Percentiles rank a stretch among this genome's conserved stretches.
phyloP scores from a whole-genome alignment of 2,797 vertebrate genomes.

The Peromyscus attwateri region DNA sequence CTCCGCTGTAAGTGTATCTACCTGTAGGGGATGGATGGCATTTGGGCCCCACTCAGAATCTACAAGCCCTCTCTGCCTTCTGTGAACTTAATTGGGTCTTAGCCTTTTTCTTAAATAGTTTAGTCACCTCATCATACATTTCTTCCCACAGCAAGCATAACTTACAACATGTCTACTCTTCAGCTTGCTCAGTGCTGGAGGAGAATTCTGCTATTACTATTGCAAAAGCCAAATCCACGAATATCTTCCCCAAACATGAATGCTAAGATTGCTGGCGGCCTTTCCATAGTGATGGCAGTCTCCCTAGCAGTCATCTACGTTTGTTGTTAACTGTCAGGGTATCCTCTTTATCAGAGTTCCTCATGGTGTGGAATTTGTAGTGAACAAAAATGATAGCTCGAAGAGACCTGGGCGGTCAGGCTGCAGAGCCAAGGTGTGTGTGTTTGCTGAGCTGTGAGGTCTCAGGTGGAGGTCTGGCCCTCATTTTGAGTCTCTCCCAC shows the following conservation, averaged over 20 bases:
- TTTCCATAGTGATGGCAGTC: neutral
- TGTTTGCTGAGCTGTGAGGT: neutral
- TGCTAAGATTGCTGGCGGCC: slow-evolving; percentile 2
- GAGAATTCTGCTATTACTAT: neutral
- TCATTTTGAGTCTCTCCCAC: fast-evolving
- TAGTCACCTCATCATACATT: neutral
- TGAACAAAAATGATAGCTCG: neutral
- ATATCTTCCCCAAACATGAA: slow-evolving; percentile 8
- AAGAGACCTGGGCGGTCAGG: neutral
- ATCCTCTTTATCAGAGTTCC: neutral
- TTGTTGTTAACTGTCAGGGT: neutral
- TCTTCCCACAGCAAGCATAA: neutral
- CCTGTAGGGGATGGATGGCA: too few relatives aligned
- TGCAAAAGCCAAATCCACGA: neutral
- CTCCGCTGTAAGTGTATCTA: neutral
- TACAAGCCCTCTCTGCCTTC: neutral
- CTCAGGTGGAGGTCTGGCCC: neutral
- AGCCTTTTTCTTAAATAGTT: neutral
- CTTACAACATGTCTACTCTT: neutral
- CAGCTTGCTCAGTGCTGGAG: neutral
- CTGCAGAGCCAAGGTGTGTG: neutral
- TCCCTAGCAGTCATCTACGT: neutral
- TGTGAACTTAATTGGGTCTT: neutral
- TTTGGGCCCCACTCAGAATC: neutral
- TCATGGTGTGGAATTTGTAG: neutral